Evolutionary conservation across 2,113 vertebrate genomes (phyloP).

Genomic region (Rhabdornis inornatus): DNA sequence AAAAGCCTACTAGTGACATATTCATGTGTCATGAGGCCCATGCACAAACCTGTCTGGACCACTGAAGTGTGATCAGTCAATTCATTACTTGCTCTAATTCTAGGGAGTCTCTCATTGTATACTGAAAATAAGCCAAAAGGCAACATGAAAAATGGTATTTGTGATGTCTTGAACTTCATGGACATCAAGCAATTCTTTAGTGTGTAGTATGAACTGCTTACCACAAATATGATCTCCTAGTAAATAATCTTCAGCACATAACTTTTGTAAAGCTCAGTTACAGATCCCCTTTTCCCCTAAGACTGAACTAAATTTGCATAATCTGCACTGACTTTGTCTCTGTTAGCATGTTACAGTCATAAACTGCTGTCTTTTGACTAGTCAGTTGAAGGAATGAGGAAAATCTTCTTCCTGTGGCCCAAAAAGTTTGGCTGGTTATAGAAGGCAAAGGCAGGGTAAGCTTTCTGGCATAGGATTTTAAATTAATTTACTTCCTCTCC

Average conservation of each 20-base stretch:
- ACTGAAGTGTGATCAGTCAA: neutral
- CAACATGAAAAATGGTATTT: neutral
- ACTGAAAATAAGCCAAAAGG: neutral
- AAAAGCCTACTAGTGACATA: neutral
- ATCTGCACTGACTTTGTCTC: neutral
- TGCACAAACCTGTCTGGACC: neutral
- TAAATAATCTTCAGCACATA: neutral
- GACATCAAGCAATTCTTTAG: neutral
- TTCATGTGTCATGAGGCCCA: fast-evolving
- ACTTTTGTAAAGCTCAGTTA: neutral
- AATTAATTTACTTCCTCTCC: neutral
- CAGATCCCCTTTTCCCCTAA: neutral
- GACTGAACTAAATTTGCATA: neutral
- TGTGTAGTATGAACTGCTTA: neutral
- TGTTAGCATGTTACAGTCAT: neutral
- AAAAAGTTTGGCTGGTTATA: neutral
- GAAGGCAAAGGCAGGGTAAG: neutral
- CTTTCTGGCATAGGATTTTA: neutral
- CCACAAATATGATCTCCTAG: neutral
- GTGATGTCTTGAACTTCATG: fast-evolving
- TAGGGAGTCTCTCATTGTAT: neutral
- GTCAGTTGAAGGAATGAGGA: neutral
- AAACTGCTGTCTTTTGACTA: neutral
- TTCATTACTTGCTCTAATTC: neutral
- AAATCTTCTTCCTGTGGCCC: neutral